phyloP scores from a whole-genome alignment of 1,140 invertebrate species.

The Bombus turneri region DNA sequence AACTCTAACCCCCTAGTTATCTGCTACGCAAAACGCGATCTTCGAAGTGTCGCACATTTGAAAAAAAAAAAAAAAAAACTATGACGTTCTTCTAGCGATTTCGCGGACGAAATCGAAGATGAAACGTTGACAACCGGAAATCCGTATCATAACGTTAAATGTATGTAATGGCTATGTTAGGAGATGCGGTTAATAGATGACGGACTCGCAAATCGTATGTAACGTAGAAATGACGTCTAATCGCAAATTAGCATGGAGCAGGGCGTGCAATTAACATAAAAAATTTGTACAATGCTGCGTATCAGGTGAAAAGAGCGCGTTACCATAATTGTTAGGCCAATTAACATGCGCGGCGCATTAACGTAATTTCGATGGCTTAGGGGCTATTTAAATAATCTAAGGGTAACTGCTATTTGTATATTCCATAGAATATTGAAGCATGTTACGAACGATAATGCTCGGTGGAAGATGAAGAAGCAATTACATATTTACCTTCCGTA shows the following conservation, averaged over 20 bases:
- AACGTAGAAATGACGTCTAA: background rate
- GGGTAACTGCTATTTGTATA: background rate
- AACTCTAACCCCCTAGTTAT: too few species aligned
- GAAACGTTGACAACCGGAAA: background rate
- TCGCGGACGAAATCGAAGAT: background rate
- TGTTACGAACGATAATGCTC: background rate
- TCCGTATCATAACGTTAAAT: background rate
- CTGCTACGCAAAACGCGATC: too few species aligned
- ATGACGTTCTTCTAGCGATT: background rate
- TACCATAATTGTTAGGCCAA: conserved; percentile 16
- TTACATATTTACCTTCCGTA: background rate
- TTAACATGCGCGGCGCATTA: background rate
- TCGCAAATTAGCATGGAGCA: background rate
- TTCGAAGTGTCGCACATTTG: too few species aligned
- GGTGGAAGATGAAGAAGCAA: background rate
- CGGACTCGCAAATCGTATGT: background rate
- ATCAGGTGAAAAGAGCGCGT: background rate
- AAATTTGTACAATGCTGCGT: conserved; percentile 8
- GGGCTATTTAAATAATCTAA: conserved; percentile 13
- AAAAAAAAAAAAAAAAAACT: too few species aligned
- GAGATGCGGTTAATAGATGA: too few species aligned
- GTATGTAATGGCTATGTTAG: too few species aligned
- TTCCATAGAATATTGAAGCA: conserved; percentile 12
- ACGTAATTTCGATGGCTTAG: conserved; percentile 2
- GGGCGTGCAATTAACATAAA: conserved; percentile 10